Base-by-base conservation (phyloP, 2,797 vertebrate species). In the Hozukius guyotensis region DNA sequence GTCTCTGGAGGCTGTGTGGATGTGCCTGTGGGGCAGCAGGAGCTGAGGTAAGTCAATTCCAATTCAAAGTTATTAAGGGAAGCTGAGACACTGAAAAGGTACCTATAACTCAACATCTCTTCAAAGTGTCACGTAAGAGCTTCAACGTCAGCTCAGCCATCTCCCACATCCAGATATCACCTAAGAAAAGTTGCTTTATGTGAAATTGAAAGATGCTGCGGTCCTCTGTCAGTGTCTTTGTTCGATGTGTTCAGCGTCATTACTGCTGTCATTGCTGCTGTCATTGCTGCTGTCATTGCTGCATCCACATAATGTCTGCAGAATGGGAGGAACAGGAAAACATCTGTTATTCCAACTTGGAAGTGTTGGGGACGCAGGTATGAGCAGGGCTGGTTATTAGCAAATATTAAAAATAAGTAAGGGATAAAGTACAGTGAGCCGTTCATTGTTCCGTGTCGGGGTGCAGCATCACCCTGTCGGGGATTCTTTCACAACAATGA, bases 11-110 rank as follows among this genome's bases (percentile, higher is more conserved):
- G 75, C 6, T 3, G 52, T 34, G 20, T 32, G 29, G 65, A 71
- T 52, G 18, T 74, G 42, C 73, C 73, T 71, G 27, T 24, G 4
- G 49, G 69, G 53, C 64, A 74, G 55, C 4, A 12, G 27, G 34
- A 55, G 32, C 56, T 24, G 7, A 77, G 67, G 27, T 46, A 56
- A 75, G 67, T 84, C 67, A 72, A 69, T 69, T 76, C 38, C 62
- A 81, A 72, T 81, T 81, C 20, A 72, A 70, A 77, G 49, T 70
- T 80, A 52, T 49, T 75, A 32, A 75, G 64, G 24, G 18, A 8
- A 68, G 57, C 66, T 53, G 77, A 80, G 74, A 80, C 74, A 77
- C 4, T 63, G 36, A 22, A 62, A 63, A 25, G 20, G 31, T 24
- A 42, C 27, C 34, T 29, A 16, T 46, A 55, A 56, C 31, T 65